Conservation (phyloP, 2,888 invertebrate genomes). For the Actias luna region DNA sequence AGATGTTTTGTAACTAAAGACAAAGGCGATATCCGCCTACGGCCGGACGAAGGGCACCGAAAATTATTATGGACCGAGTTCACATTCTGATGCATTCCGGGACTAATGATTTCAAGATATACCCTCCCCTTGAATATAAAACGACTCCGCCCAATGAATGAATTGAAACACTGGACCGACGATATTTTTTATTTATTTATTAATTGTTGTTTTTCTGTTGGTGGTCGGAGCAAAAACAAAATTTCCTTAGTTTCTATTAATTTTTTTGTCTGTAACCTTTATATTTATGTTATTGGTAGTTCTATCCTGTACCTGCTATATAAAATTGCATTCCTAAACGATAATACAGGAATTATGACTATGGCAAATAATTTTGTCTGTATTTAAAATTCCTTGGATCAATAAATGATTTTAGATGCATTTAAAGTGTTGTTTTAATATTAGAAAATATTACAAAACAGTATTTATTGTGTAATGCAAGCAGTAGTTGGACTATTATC, state of each 20-base stretch:
- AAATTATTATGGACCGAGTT: conserved; percentile 73
- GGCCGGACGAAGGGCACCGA: conserved; percentile 64
- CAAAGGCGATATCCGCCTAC: conserved; percentile 78
- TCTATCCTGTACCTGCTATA: background rate
- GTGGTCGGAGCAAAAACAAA: conserved; percentile 56
- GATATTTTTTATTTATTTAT: conserved; percentile 67
- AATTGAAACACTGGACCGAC: conserved; percentile 76
- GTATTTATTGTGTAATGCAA: too few species aligned
- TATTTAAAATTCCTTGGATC: too few species aligned
- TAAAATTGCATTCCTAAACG: background rate
- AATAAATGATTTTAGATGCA: too few species aligned
- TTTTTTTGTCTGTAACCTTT: background rate
- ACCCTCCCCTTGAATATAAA: conserved; percentile 81
- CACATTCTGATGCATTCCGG: conserved; percentile 72
- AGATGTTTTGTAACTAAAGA: conserved; percentile 65
- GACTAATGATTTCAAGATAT: conserved; percentile 79
- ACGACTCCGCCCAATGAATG: conserved; percentile 75
- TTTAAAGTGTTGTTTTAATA: too few species aligned
- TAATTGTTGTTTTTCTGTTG: conserved; percentile 76
- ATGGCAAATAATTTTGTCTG: too few species aligned
- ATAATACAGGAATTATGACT: too few species aligned
- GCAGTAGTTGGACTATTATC: too few species aligned
- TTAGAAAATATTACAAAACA: too few species aligned
- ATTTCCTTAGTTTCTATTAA: conserved; percentile 12
- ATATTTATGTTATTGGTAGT: background rate